Base-by-base conservation (phyloP, 2,888 invertebrate species). In the Aquatica leii region DNA sequence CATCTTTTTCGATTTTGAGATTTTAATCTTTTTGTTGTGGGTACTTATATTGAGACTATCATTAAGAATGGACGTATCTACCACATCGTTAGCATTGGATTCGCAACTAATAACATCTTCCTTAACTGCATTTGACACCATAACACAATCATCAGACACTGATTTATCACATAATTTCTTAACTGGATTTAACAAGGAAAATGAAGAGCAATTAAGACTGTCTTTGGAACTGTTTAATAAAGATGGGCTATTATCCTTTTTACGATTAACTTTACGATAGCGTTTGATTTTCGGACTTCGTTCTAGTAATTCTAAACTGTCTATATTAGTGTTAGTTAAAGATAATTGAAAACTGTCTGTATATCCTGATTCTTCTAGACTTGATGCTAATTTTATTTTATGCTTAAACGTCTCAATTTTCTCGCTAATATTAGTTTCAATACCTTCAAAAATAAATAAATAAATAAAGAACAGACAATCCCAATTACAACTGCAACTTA, bases 251-350 rank as follows among this genome's bases (percentile, higher is more conserved):
- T 9, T 17, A 4, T n/a, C 18, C 9, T 49, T 14, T 43, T 43
- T 43, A 43, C 17, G 14, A 43, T 14, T 11, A 17, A 14, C 18
- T 41, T 55, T 61, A 12, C 57, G 40, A 24, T 34, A 1, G 46
- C 21, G 50, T 20, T 56, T 51, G 34, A 62, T 15, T 24, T 52
- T 62, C 9, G 62, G 62, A 46, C 62, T 62, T 62, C 12, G 37
- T n/a, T n/a, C n/a, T n/a, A n/a, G n/a, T n/a, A n/a, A n/a, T n/a
- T n/a, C n/a, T n/a, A n/a, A n/a, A n/a, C n/a, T n/a, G n/a, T 15
- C 41, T 20, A 52, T 17, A 17, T 40, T 18, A 5, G 12, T 40
- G n/a, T 49, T 49, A 14, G 35, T 34, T n/a, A 17, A 20, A 15
- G 14, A 37, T 41, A 37, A 11, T 9, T 54, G 11, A 3, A 1